Evolutionary conservation across 2,113 vertebrate genomes (phyloP).

Genomic region (Campylomormyrus tamandua): DNA sequence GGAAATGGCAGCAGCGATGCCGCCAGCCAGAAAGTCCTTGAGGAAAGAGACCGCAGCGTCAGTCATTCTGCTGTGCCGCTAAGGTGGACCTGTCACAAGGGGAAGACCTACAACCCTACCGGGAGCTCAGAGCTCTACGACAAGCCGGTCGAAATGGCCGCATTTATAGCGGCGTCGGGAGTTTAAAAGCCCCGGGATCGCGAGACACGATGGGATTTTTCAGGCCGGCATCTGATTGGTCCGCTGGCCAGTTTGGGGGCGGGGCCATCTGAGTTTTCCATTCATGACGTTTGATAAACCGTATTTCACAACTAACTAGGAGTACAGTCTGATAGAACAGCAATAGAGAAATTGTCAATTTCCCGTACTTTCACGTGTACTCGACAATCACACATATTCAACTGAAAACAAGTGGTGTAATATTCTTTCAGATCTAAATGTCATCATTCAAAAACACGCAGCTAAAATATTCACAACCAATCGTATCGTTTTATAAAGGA

Average conservation of each 20-base stretch:
- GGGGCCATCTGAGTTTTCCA: background rate
- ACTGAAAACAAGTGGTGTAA: background rate
- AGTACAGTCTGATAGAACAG: background rate
- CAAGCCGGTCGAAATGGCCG: slow-evolving; percentile 3
- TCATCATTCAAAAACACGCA: background rate
- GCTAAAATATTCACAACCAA: background rate
- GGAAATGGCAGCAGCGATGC: slow-evolving; percentile 75
- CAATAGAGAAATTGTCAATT: background rate
- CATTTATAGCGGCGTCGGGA: background rate
- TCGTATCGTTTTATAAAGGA: background rate
- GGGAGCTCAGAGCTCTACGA: background rate
- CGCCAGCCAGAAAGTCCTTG: slow-evolving; percentile 78
- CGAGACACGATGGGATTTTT: background rate
- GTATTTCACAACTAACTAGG: background rate
- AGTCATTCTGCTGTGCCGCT: slow-evolving; percentile 48
- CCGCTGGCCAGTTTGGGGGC: background rate
- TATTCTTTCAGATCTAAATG: background rate
- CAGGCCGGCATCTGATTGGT: background rate
- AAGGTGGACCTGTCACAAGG: background rate
- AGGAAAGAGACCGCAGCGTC: slow-evolving; percentile 58
- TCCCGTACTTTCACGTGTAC: background rate
- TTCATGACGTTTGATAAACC: background rate
- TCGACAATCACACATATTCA: background rate
- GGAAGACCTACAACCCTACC: background rate
- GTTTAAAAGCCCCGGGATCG: background rate